Percentiles rank a stretch among this genome's conserved stretches.
Evolutionary conservation across 2,888 invertebrate species (phyloP).

Genomic region (Ennomos quercinarius): DNA sequence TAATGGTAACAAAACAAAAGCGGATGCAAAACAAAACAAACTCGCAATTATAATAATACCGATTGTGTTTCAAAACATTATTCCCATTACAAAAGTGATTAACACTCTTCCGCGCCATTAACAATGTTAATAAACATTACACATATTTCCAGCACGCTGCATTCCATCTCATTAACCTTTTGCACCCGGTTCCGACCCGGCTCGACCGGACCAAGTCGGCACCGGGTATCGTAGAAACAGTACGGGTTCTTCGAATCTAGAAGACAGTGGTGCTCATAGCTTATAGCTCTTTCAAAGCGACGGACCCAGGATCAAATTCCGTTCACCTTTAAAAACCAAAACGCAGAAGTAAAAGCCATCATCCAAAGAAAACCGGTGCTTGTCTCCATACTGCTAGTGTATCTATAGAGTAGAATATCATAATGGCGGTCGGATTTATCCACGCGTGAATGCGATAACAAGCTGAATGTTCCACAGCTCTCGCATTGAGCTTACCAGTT

Average conservation of each 20-base stretch:
- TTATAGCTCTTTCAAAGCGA: too few relatives aligned
- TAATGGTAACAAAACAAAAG: neutral
- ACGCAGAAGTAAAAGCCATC: too few relatives aligned
- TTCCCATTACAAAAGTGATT: slow-evolving; percentile 24
- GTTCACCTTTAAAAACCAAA: neutral
- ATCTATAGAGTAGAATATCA: neutral
- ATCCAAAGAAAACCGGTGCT: too few relatives aligned
- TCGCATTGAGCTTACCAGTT: slow-evolving; percentile 10
- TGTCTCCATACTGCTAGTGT: neutral
- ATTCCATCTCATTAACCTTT: slow-evolving; percentile 26
- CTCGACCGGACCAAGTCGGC: slow-evolving; percentile 1
- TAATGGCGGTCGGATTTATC: slow-evolving; percentile 15
- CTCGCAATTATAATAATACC: neutral
- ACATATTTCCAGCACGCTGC: slow-evolving; percentile 17
- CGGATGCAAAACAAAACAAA: slow-evolving; percentile 2
- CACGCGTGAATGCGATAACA: slow-evolving; percentile 21
- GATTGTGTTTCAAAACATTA: slow-evolving; percentile 9
- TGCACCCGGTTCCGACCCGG: slow-evolving; percentile 8
- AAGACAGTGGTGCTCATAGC: too few relatives aligned
- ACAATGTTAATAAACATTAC: slow-evolving; percentile 13
- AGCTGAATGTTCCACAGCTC: neutral
- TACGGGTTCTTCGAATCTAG: too few relatives aligned
- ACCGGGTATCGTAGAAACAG: neutral
- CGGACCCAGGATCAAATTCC: too few relatives aligned
- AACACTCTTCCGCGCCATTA: slow-evolving; percentile 24